Evolutionary conservation across 2,888 invertebrate species (phyloP).

Genomic region (Argynnis bischoffii): DNA sequence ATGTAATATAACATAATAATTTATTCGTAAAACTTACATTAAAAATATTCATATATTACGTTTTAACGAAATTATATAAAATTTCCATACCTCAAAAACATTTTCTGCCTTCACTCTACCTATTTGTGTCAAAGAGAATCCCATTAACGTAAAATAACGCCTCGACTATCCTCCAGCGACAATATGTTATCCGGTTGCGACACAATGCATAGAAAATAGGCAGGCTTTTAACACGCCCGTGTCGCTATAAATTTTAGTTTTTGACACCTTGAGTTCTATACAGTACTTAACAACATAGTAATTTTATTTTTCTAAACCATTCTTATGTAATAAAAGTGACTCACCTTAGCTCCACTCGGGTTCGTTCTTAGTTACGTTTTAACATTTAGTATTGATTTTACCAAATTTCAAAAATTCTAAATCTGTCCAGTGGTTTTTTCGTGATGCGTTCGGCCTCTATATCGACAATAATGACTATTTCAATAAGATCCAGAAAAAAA

Average conservation of each 20-base stretch:
- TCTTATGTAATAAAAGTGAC: neutral
- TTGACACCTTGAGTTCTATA: slow-evolving; percentile 41
- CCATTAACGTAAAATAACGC: slow-evolving; percentile 47
- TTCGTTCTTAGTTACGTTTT: no score
- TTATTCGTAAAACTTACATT: neutral
- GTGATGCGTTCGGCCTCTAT: no score
- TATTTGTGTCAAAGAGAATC: slow-evolving; percentile 35
- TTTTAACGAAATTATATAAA: slow-evolving; percentile 11
- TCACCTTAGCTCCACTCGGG: no score
- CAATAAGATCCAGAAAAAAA: no score
- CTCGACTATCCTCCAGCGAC: slow-evolving; percentile 34
- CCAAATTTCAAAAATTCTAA: no score
- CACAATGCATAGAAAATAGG: slow-evolving; percentile 50
- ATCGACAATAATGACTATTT: no score
- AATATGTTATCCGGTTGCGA: slow-evolving; percentile 45
- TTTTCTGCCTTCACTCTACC: slow-evolving; percentile 29
- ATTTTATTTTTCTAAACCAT: neutral
- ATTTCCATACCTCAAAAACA: slow-evolving; percentile 21
- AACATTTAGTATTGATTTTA: no score
- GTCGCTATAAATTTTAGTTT: slow-evolving; percentile 45
- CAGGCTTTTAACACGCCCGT: slow-evolving; percentile 33
- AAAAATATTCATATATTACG: slow-evolving; percentile 3
- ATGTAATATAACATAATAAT: no score
- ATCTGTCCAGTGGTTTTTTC: no score
- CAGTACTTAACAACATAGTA: neutral